Evolutionary conservation across 2,888 invertebrate genomes (phyloP), one percentile per base, ranked within the genome.

Genomic region (Caenorhabditis plicata): DNA sequence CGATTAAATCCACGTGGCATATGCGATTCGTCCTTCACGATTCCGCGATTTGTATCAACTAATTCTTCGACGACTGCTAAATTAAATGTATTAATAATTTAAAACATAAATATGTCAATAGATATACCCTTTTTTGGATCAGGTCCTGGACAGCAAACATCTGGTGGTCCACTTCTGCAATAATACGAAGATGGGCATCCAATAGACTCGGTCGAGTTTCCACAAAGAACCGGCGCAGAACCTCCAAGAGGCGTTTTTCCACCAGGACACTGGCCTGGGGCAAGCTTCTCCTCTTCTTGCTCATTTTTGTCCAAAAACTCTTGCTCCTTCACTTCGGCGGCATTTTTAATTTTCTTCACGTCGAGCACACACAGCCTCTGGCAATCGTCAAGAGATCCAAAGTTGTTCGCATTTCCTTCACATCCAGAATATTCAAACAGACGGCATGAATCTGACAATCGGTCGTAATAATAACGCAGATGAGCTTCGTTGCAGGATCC

Each of bases 401-500:
- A 80, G 67, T 80, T 79, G 68, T 80, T 80, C 26, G 71, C 66
- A 47, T 80, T 80, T 49, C 80, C 80, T 26, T 73, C 68, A 46
- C 78, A 80, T 33, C 78, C 60, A 25, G 75, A 70, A 57, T 75
- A 80, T 60, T 81, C 76, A 70, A 80, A 81, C 19, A 75, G 66
- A 35, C 80, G 63, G 52, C 80, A 80, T 2, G 69, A 64, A 49
- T 80, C 78, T 25, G 62, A 53, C 15, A 63, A 42, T 46, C 74
- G 68, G 43, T 78, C 76, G 50, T 77, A 78, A 64, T 74, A 79
- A 50, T 74, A 80, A 47, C 71, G 65, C 11, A 75, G 66, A 43
- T 76, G 74, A 25, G 73, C 71, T 23, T 73, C 76, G n/a, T 62
- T 33, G 52, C 78, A 78, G 22, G 58, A 58, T 51, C 78, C 78